These are phyloP conservation scores for Drosophila mettleri DNA, from an alignment of 2,888 invertebrate species.

Conservation along the genomic window DNA sequence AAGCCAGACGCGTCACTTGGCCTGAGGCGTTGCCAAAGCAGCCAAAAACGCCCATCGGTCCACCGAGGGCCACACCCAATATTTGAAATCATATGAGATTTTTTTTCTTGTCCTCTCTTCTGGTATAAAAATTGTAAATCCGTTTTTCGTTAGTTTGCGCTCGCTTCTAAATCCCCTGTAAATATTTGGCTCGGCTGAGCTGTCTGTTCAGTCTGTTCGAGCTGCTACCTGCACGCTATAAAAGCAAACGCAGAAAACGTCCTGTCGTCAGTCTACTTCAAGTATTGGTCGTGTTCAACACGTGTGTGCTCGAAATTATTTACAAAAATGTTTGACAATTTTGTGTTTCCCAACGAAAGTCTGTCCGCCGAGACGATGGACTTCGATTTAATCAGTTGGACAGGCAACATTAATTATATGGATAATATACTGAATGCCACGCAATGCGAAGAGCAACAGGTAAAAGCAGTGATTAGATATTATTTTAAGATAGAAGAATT, in stretches of 20 bases:
- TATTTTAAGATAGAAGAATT: too few relatives aligned
- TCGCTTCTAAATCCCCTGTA: slow-evolving; percentile 33
- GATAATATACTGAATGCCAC: slow-evolving; percentile 39
- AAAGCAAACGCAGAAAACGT: slow-evolving; percentile 25
- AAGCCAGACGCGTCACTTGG: not conserved
- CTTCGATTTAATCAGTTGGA: slow-evolving; percentile 68
- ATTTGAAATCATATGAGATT: slow-evolving; percentile 11
- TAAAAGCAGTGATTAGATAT: too few relatives aligned
- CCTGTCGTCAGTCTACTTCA: slow-evolving; percentile 58
- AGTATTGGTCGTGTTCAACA: slow-evolving; percentile 69
- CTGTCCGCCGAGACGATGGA: slow-evolving; percentile 73
- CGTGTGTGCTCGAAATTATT: slow-evolving; percentile 13
- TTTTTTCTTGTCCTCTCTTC: slow-evolving; percentile 5
- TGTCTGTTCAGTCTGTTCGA: not conserved
- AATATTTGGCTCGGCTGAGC: slow-evolving; percentile 38
- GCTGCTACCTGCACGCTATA: slow-evolving; percentile 53
- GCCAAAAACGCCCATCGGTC: slow-evolving; percentile 60
- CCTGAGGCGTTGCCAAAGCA: slow-evolving; percentile 38
- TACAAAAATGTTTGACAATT: slow-evolving; percentile 65
- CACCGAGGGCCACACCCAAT: slow-evolving; percentile 60
- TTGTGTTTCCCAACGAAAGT: slow-evolving; percentile 65
- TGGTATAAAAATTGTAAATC: slow-evolving; percentile 25
- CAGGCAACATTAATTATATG: slow-evolving; percentile 27
- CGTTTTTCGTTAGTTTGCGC: slow-evolving; percentile 28
- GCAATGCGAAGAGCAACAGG: slow-evolving; percentile 40